A percentile compares a stretch with the other conserved stretches of the same genome.
Conservation (phyloP, 2,797 vertebrate species). For the Macroramphosus scolopax region DNA sequence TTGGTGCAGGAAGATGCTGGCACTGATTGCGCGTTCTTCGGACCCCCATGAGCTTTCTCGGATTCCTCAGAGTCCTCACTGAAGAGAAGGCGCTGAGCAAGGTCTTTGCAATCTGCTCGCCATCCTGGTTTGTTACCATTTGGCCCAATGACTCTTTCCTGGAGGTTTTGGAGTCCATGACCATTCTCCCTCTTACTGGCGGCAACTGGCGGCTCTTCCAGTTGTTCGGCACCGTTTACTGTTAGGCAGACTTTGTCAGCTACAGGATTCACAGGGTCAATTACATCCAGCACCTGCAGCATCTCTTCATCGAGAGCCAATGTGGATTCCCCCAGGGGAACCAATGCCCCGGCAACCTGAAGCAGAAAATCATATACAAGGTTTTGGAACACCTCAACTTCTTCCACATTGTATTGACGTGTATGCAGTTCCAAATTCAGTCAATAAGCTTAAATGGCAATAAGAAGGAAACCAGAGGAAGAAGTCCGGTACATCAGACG, state of each 20-base stretch:
- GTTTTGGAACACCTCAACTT: too few relatives aligned
- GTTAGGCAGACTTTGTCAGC: conserved; percentile 2
- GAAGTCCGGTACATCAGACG: too few relatives aligned
- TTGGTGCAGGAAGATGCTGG: conserved; percentile 17
- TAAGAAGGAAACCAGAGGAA: too few relatives aligned
- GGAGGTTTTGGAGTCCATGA: neutral
- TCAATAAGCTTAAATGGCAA: too few relatives aligned
- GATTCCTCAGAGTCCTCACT: conserved; percentile 64
- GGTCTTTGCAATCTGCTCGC: conserved; percentile 64
- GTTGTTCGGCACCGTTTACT: conserved; percentile 8
- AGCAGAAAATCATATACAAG: neutral
- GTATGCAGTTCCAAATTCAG: too few relatives aligned
- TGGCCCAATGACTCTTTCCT: neutral
- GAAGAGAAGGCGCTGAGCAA: conserved; percentile 77
- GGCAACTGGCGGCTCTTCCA: conserved; percentile 1
- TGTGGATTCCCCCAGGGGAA: conserved; percentile 54
- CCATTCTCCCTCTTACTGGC: conserved; percentile 12
- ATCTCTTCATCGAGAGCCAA: conserved; percentile 69
- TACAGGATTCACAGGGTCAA: conserved; percentile 33
- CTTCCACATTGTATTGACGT: too few relatives aligned
- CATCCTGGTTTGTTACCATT: conserved; percentile 34
- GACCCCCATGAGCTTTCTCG: conserved; percentile 20
- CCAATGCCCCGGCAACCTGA: conserved; percentile 34
- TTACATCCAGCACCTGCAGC: conserved; percentile 54
- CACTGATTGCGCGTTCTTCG: conserved; percentile 18